Evolutionary conservation across 2,888 invertebrate species (phyloP), one percentile per base, ranked within the genome.

Genomic region (Orthonychiurus folsomi): DNA sequence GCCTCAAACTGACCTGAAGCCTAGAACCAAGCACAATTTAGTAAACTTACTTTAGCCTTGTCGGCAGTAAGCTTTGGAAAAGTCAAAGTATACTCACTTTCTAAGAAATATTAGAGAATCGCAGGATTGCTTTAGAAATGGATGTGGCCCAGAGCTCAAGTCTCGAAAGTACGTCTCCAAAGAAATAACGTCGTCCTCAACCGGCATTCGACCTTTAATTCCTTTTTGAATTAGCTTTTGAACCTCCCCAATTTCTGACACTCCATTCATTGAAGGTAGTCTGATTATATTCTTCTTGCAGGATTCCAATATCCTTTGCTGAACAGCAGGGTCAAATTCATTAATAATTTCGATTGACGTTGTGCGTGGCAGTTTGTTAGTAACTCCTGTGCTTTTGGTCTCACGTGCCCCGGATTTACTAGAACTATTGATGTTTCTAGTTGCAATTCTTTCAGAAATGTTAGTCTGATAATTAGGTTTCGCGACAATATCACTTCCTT

Each of bases 111-210:
- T 20, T 3, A 52, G 52, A 5, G n/a, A 12, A 5, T 52, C 24
- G 20, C 52, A 52, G 3, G 52, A 21, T 20, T 52, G 52, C 9
- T 20, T 23, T 23, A 52, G 24, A 52, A 52, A 52, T 23, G 52
- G 20, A 37, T 37, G 5, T 37, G 37, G 37, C 5, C 37, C 37
- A 5, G 52, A 52, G 20, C 21, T 21, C 9, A 52, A 23, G n/a
- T 52, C 52, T 5, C n/a, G 52, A 20, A 52, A 52, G 52, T 52
- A 52, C 3, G 9, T 52, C n/a, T 21, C 24, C 52, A 52, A 23
- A 5, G 9, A 12, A 12, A 12, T 23, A 5, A 23, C n/a, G 52
- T 52, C 52, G 52, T 5, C 52, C 3, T 5, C 9, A 52, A 9
- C 20, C n/a, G 52, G 52, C 5, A n/a, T n/a, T 52, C 52, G 52